phyloP scores from a whole-genome alignment of 2,113 vertebrate genomes.

The Anser brachyrhynchus region DNA sequence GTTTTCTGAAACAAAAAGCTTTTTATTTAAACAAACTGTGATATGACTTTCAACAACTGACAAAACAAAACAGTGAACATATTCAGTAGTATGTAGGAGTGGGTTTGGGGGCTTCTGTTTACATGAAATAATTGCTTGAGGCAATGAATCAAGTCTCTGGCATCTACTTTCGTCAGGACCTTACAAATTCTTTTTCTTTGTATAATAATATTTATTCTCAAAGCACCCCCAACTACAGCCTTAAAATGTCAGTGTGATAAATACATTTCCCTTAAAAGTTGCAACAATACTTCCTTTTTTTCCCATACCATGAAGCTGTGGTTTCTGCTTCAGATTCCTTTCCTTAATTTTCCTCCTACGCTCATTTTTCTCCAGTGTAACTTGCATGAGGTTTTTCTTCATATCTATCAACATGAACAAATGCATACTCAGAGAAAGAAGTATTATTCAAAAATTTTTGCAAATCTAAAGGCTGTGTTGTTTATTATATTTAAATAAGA shows the following conservation, averaged over 20 bases:
- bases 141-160: conserved; percentile 4
- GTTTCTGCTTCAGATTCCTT: conserved; percentile 18
- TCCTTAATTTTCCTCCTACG: not conserved
- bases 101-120: conserved; percentile 25
- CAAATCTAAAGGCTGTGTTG: not conserved
- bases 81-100: not conserved
- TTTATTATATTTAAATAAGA: conserved; percentile 7
- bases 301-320: not conserved
- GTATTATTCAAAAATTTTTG: not conserved
- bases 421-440: not conserved
- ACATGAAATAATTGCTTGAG: not conserved
- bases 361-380: not conserved
- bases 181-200: not conserved
- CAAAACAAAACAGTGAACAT: not conserved
- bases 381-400: not conserved
- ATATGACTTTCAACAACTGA: conserved; percentile 22
- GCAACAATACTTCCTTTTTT: not conserved
- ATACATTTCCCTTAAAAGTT: not conserved
- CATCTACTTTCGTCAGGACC: not conserved
- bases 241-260: not conserved
- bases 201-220: conserved; percentile 28
- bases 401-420: not conserved
- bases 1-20: conserved; percentile 10
- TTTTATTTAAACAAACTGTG: conserved; percentile 23
- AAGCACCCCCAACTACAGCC: not conserved